A percentile compares a stretch with the other conserved stretches of the same genome.
Evolutionary conservation across 2,113 vertebrate species (phyloP).

Genomic region (Cyprinodon tularosa): DNA sequence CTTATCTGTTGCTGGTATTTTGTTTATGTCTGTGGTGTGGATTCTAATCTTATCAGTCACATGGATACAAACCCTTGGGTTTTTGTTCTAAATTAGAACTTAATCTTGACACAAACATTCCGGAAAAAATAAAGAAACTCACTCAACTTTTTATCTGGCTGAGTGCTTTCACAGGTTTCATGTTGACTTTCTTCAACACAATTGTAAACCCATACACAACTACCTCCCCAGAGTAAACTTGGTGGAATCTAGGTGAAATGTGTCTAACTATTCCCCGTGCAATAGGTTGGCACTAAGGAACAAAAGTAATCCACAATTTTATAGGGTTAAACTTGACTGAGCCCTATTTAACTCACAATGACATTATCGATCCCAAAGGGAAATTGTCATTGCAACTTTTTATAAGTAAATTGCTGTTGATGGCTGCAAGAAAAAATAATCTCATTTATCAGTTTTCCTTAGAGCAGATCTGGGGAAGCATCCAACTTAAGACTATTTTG

Average conservation of each 20-base stretch:
- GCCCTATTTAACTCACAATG: too few relatives aligned
- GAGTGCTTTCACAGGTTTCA: slow-evolving; percentile 12
- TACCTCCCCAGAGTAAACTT: background rate
- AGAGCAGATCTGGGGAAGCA: too few relatives aligned
- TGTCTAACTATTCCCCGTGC: background rate
- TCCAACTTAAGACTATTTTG: too few relatives aligned
- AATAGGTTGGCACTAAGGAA: background rate
- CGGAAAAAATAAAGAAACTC: slow-evolving; percentile 6
- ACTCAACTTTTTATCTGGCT: slow-evolving; percentile 24
- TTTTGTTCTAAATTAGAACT: slow-evolving; percentile 18
- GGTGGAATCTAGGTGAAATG: background rate
- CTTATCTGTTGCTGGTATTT: slow-evolving; percentile 1
- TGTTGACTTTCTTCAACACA: background rate
- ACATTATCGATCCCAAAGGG: too few relatives aligned
- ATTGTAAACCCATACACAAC: slow-evolving; percentile 1
- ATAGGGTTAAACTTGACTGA: background rate
- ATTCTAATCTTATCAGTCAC: slow-evolving; percentile 10
- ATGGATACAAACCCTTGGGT: background rate
- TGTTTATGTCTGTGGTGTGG: slow-evolving; percentile 1
- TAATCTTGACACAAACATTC: slow-evolving; percentile 14
- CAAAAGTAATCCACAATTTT: background rate
- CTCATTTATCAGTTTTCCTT: too few relatives aligned
- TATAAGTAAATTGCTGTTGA: too few relatives aligned
- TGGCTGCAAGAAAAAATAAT: too few relatives aligned
- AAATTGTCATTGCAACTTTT: too few relatives aligned